Base-by-base conservation (phyloP, 2,113 vertebrate species). In the Zeus faber region DNA sequence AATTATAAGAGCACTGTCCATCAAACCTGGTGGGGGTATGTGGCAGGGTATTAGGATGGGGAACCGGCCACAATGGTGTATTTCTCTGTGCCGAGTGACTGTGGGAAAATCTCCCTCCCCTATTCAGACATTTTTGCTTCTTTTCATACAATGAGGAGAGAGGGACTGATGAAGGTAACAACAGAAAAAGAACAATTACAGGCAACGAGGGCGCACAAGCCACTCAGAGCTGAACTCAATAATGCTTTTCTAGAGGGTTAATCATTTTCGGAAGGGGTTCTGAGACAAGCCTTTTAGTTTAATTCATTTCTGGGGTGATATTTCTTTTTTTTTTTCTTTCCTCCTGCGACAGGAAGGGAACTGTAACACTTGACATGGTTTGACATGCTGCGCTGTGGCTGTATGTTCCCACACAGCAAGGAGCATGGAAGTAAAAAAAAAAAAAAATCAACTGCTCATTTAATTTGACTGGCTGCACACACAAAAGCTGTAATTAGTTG, bases 41-140 rank as follows among this genome's bases (percentile, higher is more conserved):
- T 63, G 72, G 74, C 72, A 48, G 70, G 80, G 67, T 65, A 75
- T 26, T 50, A 90, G 83, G 85, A 87, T 87, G 86, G 82, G 83
- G 85, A 84, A 68, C 81, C 70, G 73, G 67, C 81, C 87, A 98
- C 94, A 98, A 98, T 97, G 89, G 89, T 90, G 92, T 92, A 93
- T 94, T 95, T 96, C 91, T 94, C 93, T 90, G 91, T 91, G 91
- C 91, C 92, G 91, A 94, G 93, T 95, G 95, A 96, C 94, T 99
- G 97, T 99, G 97, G 97, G 97, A 99, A 99, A 98, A 93, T 96
- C 94, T 95, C 92, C 92, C 93, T 93, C 90, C 84, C 91, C 96
- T 94, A 98, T 99, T 99, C 97, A 99, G 90, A 91, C 93, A 95
- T 97, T 96, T 97, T 96, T 91, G 88, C 91, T 92, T 92, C 92